A percentile compares a stretch with the other conserved stretches of the same genome.
Evolutionary conservation across 2,888 invertebrate species (phyloP).

Genomic region (Eupithecia abbreviata): DNA sequence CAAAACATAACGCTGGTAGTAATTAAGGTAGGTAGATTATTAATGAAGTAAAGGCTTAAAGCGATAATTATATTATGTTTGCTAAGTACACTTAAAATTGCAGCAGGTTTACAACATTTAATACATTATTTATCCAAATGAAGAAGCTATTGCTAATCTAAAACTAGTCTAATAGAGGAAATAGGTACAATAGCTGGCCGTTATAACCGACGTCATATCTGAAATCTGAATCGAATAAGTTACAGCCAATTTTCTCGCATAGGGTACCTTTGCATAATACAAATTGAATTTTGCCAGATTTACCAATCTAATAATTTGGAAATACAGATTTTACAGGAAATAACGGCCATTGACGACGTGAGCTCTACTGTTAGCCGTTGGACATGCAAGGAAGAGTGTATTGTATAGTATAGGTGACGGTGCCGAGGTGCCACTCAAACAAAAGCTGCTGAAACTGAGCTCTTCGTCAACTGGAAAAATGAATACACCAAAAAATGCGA

Average conservation of each 20-base stretch:
- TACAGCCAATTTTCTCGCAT: conserved; percentile 65
- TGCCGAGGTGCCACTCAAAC: conserved; percentile 73
- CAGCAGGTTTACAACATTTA: neutral
- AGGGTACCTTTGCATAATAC: conserved; percentile 54
- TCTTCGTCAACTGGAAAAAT: conserved; percentile 35
- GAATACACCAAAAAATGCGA: conserved; percentile 41
- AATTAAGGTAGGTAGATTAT: neutral
- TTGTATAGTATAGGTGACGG: conserved; percentile 48
- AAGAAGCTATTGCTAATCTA: conserved; percentile 50
- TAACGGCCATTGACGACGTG: conserved; percentile 76
- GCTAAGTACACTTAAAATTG: conserved; percentile 1
- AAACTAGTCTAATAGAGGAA: conserved; percentile 62
- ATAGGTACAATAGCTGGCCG: conserved; percentile 66
- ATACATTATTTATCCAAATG: conserved; percentile 12
- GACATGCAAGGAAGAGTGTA: conserved; percentile 71
- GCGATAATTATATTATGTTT: neutral
- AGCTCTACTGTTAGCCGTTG: conserved; percentile 74
- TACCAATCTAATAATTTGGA: conserved; percentile 62
- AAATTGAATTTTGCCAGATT: conserved; percentile 80
- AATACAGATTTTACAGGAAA: conserved; percentile 62
- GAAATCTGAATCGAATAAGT: conserved; percentile 47
- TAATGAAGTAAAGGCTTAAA: conserved; percentile 1
- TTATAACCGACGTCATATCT: conserved; percentile 70
- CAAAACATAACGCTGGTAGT: neutral
- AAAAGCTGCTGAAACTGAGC: conserved; percentile 50